Percentiles rank a stretch among this genome's conserved stretches.
Evolutionary conservation across 2,888 invertebrate genomes (phyloP).

Genomic region (Melanostoma scalare): DNA sequence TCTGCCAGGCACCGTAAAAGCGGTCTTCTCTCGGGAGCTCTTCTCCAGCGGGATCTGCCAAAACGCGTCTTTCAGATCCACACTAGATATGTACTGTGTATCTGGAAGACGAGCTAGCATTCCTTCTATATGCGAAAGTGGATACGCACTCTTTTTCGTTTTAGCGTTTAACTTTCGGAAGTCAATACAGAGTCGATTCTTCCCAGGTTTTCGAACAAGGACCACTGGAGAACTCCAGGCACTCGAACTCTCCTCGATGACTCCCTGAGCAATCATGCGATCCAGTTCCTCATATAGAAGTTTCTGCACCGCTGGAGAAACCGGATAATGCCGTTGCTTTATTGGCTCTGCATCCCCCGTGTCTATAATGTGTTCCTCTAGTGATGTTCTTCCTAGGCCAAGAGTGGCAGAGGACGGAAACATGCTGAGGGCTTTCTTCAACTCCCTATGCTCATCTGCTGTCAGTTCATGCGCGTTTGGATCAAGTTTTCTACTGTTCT

Average conservation of each 20-base stretch:
- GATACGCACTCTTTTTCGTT: not conserved
- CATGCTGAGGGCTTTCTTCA: not conserved
- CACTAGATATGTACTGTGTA: not conserved
- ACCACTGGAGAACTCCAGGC: too few species aligned
- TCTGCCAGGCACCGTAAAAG: conserved; percentile 17
- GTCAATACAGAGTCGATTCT: not conserved
- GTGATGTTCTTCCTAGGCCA: conserved; percentile 1
- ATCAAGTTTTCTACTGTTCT: not conserved
- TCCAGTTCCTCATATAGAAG: conserved; percentile 16
- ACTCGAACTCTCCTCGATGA: too few species aligned
- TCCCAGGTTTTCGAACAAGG: conserved; percentile 1
- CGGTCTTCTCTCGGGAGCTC: conserved; percentile 7
- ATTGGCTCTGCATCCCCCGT: too few species aligned
- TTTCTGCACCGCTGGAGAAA: not conserved
- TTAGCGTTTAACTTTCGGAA: too few species aligned
- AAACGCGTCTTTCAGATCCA: too few species aligned
- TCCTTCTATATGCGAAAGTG: not conserved
- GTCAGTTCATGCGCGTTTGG: not conserved
- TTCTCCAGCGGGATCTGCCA: not conserved
- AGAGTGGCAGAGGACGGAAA: conserved; percentile 2
- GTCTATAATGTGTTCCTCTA: not conserved
- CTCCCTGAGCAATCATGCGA: conserved; percentile 1
- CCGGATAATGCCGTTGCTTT: too few species aligned
- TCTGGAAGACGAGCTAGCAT: conserved; percentile 15
- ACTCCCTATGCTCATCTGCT: not conserved